Base-by-base conservation (phyloP, 2,797 vertebrate genomes). In the Parambassis ranga region DNA sequence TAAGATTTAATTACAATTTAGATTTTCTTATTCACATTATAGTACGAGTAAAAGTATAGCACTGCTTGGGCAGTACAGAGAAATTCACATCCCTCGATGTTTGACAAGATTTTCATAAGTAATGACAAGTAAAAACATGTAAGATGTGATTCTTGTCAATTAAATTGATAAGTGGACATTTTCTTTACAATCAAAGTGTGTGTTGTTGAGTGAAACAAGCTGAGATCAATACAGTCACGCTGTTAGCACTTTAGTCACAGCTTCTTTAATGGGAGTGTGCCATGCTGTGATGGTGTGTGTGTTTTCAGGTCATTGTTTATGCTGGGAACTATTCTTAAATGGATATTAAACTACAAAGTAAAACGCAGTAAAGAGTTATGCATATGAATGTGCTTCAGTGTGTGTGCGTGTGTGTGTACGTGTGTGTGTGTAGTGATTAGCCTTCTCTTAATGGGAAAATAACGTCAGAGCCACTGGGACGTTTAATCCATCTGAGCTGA, bases 401-500 rank as follows among this genome's bases (percentile, higher is more conserved):
- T 44, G 14, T 42, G 31, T 39, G 31, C 55, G 22, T 67, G 19
- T 68, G 38, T 51, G 32, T 24, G 28, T 26, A 18, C 36, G 15
- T 9, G 15, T 35, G 36, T 82, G 60, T 82, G 85, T 81, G 81
- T 82, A 90, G 91, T 89, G 89, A 92, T 91, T 91, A 91, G 90
- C 90, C 84, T 86, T 86, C 84, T 89, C 76, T 88, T 91, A 90
- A 91, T 91, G 90, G 88, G 91, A 91, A 90, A 90, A 88, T 89
- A 90, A 89, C 81, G 89, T 92, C 91, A 90, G 75, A 81, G 77
- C 83, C 79, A 80, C 79, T 92, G 87, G 83, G 85, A 86, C 71
- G 67, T 90, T 92, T 92, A 92, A 92, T 92, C 91, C 90, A 92
- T 92, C 91, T 91, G 85, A 83, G 82, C 75, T 87, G 84, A 87